Base-by-base conservation (phyloP, 1,140 invertebrate genomes). In the Onthophagus taurus region DNA sequence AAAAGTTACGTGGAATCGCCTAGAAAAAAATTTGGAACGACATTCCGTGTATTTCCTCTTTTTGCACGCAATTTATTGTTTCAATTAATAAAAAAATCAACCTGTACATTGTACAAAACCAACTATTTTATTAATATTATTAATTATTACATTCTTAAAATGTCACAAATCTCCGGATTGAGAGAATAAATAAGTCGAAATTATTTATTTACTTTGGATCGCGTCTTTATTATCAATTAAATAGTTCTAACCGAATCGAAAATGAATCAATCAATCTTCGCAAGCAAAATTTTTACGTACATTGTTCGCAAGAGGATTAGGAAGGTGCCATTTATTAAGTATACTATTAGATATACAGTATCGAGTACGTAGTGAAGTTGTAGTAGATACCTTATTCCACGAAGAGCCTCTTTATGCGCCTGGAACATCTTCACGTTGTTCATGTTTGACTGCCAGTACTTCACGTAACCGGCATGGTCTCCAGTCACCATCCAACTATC, bases 361-460 rank as follows among this genome's bases (percentile, higher is more conserved):
- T 34, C 18, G 42, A 49, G 43, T 52, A 59, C 49, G 48, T 55
- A 53, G 55, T 29, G 63, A 49, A 46, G 41, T 59, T 61, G 58
- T 56, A 60, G 58, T 56, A 60, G 56, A 74, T 84, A 95, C 89
- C 89, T 93, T 74, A 99, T 87, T 70, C 93, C 95, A 67, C 97
- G 80, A 57, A 99, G 85, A 48, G 97, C 87, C 77, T 99, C 97
- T 80, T 99, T 98, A 70, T 99, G 97, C 21, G 94, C 97, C 73
- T 98, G 95, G 76, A 95, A 99, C 92, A 99, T 97, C 78, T 99
- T 98, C 13, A 99, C 97, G 72, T 99, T 99, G 73, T 99, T 99
- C 96, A 99, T 99, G 71, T 99, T 99, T 52, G 92, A 94, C 75
- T 99, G 97, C 97, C 97, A 99, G 72, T 99, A 99, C 63, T 99